These are phyloP conservation scores for Alouatta palliata DNA, from an alignment of 2,113 vertebrate species.

Conservation along the genomic window DNA sequence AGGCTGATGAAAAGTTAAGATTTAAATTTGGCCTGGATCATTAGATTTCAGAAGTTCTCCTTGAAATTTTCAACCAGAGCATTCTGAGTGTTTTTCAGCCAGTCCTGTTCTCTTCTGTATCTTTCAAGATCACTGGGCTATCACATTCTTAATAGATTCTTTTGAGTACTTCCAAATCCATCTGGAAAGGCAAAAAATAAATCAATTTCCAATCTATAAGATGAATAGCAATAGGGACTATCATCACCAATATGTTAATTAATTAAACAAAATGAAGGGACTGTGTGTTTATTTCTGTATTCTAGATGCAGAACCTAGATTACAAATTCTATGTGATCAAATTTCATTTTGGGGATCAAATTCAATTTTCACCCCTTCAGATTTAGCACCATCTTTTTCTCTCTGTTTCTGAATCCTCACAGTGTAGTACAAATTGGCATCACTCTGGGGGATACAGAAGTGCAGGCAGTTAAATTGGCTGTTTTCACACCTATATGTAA, in stretches of 20 bases:
- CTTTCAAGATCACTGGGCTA: background rate
- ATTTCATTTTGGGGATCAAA: background rate
- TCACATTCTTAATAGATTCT: background rate
- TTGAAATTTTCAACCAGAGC: too few relatives aligned
- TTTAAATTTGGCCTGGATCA: constrained; percentile 38
- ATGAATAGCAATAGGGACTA: background rate
- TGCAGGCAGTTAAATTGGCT: background rate
- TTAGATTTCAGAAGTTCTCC: too few relatives aligned
- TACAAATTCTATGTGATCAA: background rate
- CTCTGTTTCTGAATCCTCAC: background rate
- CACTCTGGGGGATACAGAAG: background rate
- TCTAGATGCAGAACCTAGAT: constrained; percentile 5
- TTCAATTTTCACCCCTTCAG: background rate
- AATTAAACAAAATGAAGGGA: background rate
- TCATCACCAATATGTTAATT: background rate
- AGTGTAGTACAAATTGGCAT: background rate
- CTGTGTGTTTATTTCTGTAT: background rate
- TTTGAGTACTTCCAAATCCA: background rate
- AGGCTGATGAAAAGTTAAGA: constrained; percentile 85
- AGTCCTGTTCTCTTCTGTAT: too few relatives aligned
- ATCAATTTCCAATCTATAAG: background rate
- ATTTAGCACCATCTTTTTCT: background rate
- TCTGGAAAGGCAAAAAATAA: background rate
- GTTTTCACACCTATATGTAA: background rate
- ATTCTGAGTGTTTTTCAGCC: too few relatives aligned